Evolutionary conservation across 2,113 vertebrate genomes (phyloP).

Genomic region (Acanthisitta chloris): DNA sequence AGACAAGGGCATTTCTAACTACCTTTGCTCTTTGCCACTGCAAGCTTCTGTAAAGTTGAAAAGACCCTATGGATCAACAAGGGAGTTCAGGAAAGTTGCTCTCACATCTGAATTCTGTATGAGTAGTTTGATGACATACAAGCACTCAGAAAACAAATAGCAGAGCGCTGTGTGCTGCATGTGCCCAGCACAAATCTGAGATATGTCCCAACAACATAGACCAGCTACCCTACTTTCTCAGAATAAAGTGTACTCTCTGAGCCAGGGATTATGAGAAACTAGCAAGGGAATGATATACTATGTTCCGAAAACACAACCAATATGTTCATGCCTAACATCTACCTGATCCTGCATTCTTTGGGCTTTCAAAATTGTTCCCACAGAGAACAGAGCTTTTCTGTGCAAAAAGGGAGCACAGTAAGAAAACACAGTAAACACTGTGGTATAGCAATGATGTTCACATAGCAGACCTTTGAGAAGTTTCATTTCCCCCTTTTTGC

Average conservation of each 20-base stretch:
- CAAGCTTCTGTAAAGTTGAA: neutral
- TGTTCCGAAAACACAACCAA: neutral
- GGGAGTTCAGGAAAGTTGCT: neutral
- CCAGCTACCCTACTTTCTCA: neutral
- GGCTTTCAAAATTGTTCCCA: neutral
- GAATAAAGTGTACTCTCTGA: neutral
- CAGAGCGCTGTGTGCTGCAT: neutral
- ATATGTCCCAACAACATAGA: neutral
- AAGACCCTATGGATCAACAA: neutral
- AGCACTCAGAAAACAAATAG: neutral
- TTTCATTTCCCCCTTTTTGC: neutral
- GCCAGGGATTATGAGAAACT: neutral
- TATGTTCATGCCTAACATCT: neutral
- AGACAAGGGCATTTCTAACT: neutral
- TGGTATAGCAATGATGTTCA: neutral
- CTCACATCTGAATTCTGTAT: neutral
- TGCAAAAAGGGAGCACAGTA: neutral
- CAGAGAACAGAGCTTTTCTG: neutral
- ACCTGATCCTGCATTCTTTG: neutral
- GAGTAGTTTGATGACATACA: neutral
- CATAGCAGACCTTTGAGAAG: neutral
- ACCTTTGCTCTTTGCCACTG: neutral
- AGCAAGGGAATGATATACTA: neutral
- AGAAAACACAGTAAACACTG: neutral
- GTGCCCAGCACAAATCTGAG: neutral